Base-by-base conservation (phyloP, 2,113 vertebrate species). In the Leptodactylus fuscus region DNA sequence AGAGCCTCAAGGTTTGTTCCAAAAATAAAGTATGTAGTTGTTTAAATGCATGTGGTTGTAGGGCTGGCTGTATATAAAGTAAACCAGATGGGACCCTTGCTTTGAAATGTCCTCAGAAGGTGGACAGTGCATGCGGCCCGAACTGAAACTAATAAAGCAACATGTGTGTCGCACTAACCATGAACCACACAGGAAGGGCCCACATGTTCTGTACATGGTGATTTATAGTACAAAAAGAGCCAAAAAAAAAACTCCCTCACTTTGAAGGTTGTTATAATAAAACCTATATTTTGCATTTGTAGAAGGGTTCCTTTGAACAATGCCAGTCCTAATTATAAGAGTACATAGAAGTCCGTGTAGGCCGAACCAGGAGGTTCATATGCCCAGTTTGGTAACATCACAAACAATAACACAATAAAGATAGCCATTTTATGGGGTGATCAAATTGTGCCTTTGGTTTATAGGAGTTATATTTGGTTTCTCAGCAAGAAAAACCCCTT, bases 41-140 rank as follows among this genome's bases (percentile, higher is more conserved):
- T 73, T 82, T 82, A 51, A 71, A 53, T 82, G 24, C 58, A 83
- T 83, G 81, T 83, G 81, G 81, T 83, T 83, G n/a, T 13, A 74
- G n/a, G 49, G 34, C 36, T 74, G 69, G 69, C 20, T 83, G 65
- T 29, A 29, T 74, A 51, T 83, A 74, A 83, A 83, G n/a, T 20
- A 41, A 83, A 83, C 22, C 81, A 83, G 81, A 83, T 83, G 81
- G 69, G 34, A 58, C 46, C 29, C 49, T 74, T 83, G 38, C 81
- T 83, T 83, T 73, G 67, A 83, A 83, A 83, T 74, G 48, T 83
- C 34, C 69, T 83, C 24, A 41, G 48, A 74, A 83, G 48, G 81
- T 83, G 81, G 81, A 83, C 67, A 38, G 12, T 74, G 48, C 51
- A 81, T 67, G 58, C 27, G 67, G 46, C 60, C 79, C 58, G 29